Evolutionary conservation across 2,797 vertebrate species (phyloP), one percentile per base, ranked within the genome.

Genomic region (Gallirallus australis): DNA sequence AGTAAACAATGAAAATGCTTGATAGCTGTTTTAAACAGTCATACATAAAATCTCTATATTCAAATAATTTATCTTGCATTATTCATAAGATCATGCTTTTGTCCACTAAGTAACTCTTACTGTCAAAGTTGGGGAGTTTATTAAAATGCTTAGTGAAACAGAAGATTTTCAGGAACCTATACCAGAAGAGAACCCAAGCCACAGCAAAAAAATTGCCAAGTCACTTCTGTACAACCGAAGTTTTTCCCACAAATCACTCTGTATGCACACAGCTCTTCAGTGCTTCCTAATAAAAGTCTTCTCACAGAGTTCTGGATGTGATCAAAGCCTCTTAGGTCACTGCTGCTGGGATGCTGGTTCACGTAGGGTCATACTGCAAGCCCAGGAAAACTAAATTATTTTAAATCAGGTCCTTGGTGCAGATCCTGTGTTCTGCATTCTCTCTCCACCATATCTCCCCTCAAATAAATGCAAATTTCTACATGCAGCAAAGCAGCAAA

Each of bases 291-390:
- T 66, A 60, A 56, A 93, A 85, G 31, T 69, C 53, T 80, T 60
- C 82, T 91, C 81, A 31, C 65, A 82, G 47, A 79, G 39, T 48
- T 84, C 71, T 89, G 84, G 86, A 86, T 0, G 4, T 40, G 64
- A 93, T 82, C 86, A 89, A 92, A 90, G 75, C 20, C 75, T 59
- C 59, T 25, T 59, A 89, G 88, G 66, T 89, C 88, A 10, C 37
- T 31, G 45, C 87, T 88, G 61, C 69, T 65, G 76, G 33, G 57
- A 77, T 60, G 39, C 2, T 52, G 73, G 73, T 83, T 93, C 94
- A 82, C 5, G 2, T 7, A 9, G 7, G 86, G 77, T 79, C 93
- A 73, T 9, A 25, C 4, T 48, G 71, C 73, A 89, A 86, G 35
- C 23, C 52, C 78, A 93, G 53, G 19, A 30, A 92, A 84, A 84